Percentiles rank a stretch among this genome's conserved stretches.
These are phyloP conservation scores for Eilema griseolum DNA, from an alignment of 2,888 invertebrate species.

Conservation along the genomic window DNA sequence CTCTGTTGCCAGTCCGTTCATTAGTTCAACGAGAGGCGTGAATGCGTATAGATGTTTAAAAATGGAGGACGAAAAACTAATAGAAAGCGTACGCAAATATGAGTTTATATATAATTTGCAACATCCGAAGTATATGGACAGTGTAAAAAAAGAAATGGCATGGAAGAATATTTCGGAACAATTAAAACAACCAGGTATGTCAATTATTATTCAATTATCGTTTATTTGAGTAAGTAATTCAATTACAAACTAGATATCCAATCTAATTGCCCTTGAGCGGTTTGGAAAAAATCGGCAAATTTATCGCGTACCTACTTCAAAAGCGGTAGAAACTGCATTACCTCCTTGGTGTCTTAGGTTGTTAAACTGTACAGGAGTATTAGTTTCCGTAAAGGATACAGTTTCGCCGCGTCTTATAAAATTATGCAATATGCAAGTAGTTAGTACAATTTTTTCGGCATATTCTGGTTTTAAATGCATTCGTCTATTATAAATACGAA, in stretches of 20 bases:
- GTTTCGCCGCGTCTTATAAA: slow-evolving; percentile 36
- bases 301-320: slow-evolving; percentile 39
- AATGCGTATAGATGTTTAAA: too few relatives aligned
- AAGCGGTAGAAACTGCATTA: slow-evolving; percentile 30
- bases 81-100: too few relatives aligned
- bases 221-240: slow-evolving; percentile 23
- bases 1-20: too few relatives aligned
- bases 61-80: too few relatives aligned
- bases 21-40: too few relatives aligned
- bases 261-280: slow-evolving; percentile 29
- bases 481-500: slow-evolving; percentile 30
- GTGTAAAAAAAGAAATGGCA: slow-evolving; percentile 43
- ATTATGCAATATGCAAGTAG: slow-evolving; percentile 31
- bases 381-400: slow-evolving; percentile 29
- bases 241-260: slow-evolving; percentile 19
- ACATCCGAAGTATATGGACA: slow-evolving; percentile 53
- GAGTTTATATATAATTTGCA: slow-evolving; percentile 41
- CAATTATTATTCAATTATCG: slow-evolving; percentile 19
- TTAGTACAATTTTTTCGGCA: slow-evolving; percentile 29
- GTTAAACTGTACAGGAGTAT: slow-evolving; percentile 22
- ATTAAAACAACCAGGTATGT: slow-evolving; percentile 34
- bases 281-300: slow-evolving; percentile 35
- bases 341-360: slow-evolving; percentile 31
- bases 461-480: slow-evolving; percentile 27
- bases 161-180: slow-evolving; percentile 27